Evolutionary conservation across 2,888 invertebrate genomes (phyloP), one percentile per base, ranked within the genome.

Genomic region (Philonicus albiceps): DNA sequence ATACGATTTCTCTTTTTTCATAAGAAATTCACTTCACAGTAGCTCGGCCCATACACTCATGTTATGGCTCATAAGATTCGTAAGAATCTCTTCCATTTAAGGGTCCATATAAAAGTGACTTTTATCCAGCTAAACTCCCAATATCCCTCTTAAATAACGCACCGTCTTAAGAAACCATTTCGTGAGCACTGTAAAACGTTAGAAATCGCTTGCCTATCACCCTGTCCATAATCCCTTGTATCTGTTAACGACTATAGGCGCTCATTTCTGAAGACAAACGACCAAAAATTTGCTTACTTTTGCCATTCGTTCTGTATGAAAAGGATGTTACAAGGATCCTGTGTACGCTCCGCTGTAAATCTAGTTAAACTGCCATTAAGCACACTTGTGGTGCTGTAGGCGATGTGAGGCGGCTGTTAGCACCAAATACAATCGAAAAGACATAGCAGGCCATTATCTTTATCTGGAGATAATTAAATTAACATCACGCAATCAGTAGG

Each of bases 311-410:
- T 81, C 55, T 53, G 40, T 85, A 75, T 72, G 73, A 84, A 73
- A 84, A 27, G 73, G 84, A 84, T 84, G 73, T 84, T 84, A 84
- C 27, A 34, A 43, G 40, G 73, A 84, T 84, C 84, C 31, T 40
- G 73, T 84, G 30, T 84, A 84, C 84, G 37, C 22, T 73, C 55
- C 64, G 53, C 37, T 81, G 87, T 87, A 87, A 87, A 87, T 87
- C 87, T 86, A 87, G 81, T 87, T 85, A 87, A 87, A 87, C 81
- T 86, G 86, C 85, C 87, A 87, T 87, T 87, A 87, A 74, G 87
- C 78, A 85, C 85, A 85, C 76, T 85, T 73, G 78, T 85, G 84
- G 84, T 84, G 40, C 84, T 84, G 73, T 43, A 73, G 73, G 31
- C 40, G 84, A 84, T 84, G 55, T 80, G 85, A 85, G 85, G 19